These are phyloP conservation scores for Leptoteleia sp. DNA, from an alignment of 1,140 invertebrate genomes.

Conservation along the genomic window DNA sequence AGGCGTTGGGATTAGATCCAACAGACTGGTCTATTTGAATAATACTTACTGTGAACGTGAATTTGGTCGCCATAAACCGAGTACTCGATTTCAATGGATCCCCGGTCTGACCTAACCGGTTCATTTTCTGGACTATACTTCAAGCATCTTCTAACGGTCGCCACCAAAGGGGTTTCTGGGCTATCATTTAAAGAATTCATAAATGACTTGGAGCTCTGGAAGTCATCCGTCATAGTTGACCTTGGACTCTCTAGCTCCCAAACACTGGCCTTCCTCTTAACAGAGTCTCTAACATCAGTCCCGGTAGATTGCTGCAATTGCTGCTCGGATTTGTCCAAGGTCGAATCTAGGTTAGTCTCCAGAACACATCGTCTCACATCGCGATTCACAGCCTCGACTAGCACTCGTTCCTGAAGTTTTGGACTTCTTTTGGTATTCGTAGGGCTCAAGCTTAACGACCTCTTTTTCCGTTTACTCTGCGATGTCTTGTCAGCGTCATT, in stretches of 20 bases:
- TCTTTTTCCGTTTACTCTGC: slow-evolving; percentile 71
- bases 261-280: slow-evolving; percentile 65
- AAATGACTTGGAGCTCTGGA: slow-evolving; percentile 77
- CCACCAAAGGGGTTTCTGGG: slow-evolving; percentile 77
- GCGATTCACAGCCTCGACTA: slow-evolving; percentile 73
- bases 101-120: slow-evolving; percentile 65
- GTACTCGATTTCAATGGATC: slow-evolving; percentile 79
- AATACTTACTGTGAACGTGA: slow-evolving; percentile 76
- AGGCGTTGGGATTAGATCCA: no score
- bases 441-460: slow-evolving; percentile 69
- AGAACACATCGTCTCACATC: slow-evolving; percentile 75
- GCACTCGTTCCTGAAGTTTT: slow-evolving; percentile 14
- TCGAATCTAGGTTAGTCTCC: slow-evolving; percentile 77
- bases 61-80: slow-evolving; percentile 74
- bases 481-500: slow-evolving; percentile 56
- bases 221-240: slow-evolving; percentile 76
- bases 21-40: no score
- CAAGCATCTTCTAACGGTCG: slow-evolving; percentile 78
- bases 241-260: slow-evolving; percentile 78
- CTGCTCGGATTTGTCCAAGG: slow-evolving; percentile 54
- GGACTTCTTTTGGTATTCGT: slow-evolving; percentile 33
- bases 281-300: slow-evolving; percentile 39
- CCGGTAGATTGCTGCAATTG: slow-evolving; percentile 20
- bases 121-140: slow-evolving; percentile 79
- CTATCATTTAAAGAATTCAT: slow-evolving; percentile 73